These are phyloP conservation scores for Cochlearius cochlearius DNA, from an alignment of 2,113 vertebrate genomes.

Conservation along the genomic window DNA sequence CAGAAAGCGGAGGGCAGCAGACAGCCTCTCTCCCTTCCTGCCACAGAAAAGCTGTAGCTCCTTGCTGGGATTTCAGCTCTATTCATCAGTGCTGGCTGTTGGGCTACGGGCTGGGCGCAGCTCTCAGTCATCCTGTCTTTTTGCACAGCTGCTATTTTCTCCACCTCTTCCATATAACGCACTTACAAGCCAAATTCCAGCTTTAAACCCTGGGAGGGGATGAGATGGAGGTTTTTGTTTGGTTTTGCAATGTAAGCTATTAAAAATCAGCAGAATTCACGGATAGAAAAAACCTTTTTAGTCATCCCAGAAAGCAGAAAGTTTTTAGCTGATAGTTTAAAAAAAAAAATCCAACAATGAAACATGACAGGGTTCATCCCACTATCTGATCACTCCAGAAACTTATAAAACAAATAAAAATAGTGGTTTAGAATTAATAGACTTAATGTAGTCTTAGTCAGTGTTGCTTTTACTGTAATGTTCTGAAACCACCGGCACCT, in stretches of 20 bases:
- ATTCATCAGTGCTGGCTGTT: background rate
- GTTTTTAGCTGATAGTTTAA: background rate
- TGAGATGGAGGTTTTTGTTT: background rate
- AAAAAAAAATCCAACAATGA: background rate
- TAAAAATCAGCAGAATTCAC: background rate
- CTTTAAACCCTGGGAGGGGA: background rate
- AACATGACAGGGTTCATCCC: background rate
- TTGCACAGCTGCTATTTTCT: background rate
- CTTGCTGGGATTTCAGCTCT: background rate
- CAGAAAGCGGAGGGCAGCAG: background rate
- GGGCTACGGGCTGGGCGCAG: background rate
- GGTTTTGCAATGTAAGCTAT: background rate
- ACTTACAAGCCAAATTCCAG: background rate
- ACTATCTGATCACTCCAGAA: background rate
- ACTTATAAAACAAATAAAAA: constrained; percentile 4
- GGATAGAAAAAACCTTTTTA: background rate
- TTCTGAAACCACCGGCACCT: background rate
- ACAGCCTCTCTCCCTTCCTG: background rate
- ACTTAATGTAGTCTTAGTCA: background rate
- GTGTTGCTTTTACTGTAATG: background rate
- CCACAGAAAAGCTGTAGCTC: background rate
- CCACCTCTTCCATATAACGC: background rate
- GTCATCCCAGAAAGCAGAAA: background rate
- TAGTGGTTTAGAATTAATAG: background rate
- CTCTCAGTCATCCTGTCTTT: background rate